Evolutionary conservation across 2,888 invertebrate genomes (phyloP).

Genomic region (Dioctria linearis): DNA sequence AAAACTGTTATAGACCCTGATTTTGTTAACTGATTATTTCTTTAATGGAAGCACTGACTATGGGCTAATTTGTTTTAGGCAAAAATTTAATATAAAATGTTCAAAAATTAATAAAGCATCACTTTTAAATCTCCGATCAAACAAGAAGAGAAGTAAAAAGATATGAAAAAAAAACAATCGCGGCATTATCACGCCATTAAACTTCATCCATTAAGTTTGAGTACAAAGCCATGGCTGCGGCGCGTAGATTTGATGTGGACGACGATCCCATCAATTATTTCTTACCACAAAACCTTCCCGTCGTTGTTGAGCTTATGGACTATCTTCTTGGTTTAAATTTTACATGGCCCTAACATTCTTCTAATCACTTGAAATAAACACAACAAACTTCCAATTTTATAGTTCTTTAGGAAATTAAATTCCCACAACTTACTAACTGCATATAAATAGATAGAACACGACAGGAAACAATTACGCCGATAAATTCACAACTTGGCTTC

Average conservation of each 20-base stretch:
- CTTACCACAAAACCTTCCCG: constrained; percentile 30
- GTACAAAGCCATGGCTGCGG: not conserved
- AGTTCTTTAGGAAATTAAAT: too few relatives aligned
- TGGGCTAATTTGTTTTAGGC: not conserved
- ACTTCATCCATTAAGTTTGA: not conserved
- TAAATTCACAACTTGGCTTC: too few relatives aligned
- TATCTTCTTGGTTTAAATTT: too few relatives aligned
- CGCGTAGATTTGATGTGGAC: not conserved
- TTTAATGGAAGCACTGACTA: not conserved
- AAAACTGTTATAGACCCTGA: too few relatives aligned
- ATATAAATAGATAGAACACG: too few relatives aligned
- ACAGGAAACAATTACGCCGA: too few relatives aligned
- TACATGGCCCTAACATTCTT: too few relatives aligned
- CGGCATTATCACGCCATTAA: constrained; percentile 8
- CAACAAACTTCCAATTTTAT: too few relatives aligned
- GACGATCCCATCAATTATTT: constrained; percentile 6
- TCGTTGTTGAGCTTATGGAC: too few relatives aligned
- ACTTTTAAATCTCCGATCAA: constrained; percentile 20
- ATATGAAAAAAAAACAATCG: constrained; percentile 11
- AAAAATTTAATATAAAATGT: constrained; percentile 6
- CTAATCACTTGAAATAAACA: too few relatives aligned
- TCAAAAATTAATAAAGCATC: not conserved
- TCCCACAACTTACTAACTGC: too few relatives aligned
- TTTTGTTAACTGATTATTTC: too few relatives aligned
- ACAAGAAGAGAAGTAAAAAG: not conserved